Evolutionary conservation across 2,888 invertebrate species (phyloP).

Genomic region (Drosophila stalkeri): DNA sequence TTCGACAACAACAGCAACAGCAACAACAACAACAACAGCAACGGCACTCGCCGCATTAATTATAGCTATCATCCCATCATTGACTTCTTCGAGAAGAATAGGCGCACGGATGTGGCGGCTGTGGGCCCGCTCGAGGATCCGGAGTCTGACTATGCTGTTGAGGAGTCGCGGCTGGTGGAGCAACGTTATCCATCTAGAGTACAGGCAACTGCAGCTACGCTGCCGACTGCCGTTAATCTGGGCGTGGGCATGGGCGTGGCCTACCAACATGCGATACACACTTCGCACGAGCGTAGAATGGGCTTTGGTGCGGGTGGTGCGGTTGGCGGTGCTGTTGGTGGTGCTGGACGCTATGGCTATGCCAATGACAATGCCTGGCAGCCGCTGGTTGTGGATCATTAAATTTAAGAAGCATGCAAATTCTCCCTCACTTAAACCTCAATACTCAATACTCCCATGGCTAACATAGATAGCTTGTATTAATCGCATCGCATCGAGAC

Average conservation of each 20-base stretch:
- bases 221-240: slow-evolving; percentile 18
- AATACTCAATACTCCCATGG: background rate
- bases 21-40: slow-evolving; percentile 26
- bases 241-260: slow-evolving; percentile 30
- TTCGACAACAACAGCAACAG: slow-evolving; percentile 47
- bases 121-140: background rate
- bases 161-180: slow-evolving; percentile 50
- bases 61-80: slow-evolving; percentile 94
- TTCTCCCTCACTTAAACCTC: background rate
- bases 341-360: slow-evolving; percentile 47
- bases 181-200: slow-evolving; percentile 44
- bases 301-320: slow-evolving; percentile 64
- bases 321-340: slow-evolving; percentile 43
- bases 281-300: slow-evolving; percentile 74
- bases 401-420: slow-evolving; percentile 61
- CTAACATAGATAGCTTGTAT: slow-evolving; percentile 47
- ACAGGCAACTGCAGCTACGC: slow-evolving; percentile 13
- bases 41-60: slow-evolving; percentile 87
- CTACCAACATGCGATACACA: slow-evolving; percentile 56
- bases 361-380: slow-evolving; percentile 79
- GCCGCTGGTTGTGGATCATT: slow-evolving; percentile 76
- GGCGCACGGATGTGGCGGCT: slow-evolving; percentile 36
- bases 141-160: slow-evolving; percentile 37
- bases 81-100: slow-evolving; percentile 89
- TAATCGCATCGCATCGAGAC: slow-evolving; percentile 16